phyloP scores from a whole-genome alignment of 2,113 vertebrate species.

The Cololabis saira region DNA sequence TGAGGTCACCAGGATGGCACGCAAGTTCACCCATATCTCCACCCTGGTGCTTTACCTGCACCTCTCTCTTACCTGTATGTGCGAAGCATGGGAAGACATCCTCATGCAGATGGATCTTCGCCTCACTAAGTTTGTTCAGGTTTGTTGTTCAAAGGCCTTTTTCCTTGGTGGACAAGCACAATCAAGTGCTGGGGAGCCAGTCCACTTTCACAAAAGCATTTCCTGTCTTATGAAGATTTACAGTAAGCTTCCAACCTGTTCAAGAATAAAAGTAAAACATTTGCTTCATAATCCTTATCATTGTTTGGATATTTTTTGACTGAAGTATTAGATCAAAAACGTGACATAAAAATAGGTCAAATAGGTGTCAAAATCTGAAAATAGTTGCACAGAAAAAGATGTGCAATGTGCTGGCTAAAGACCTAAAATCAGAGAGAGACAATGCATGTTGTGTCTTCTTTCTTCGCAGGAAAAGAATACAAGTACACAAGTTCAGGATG shows the following conservation, averaged over 20 bases:
- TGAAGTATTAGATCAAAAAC: no score
- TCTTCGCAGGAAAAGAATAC: slow-evolving; percentile 90
- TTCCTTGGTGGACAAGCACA: not conserved
- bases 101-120: slow-evolving; percentile 97
- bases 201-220: no score
- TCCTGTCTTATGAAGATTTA: no score
- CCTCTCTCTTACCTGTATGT: slow-evolving; percentile 95
- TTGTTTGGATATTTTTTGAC: no score
- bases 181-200: not conserved
- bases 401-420: no score
- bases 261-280: no score
- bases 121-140: slow-evolving; percentile 99
- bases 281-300: no score
- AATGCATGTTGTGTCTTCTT: not conserved
- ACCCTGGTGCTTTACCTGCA: slow-evolving; percentile 96
- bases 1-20: slow-evolving; percentile 96
- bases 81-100: slow-evolving; percentile 98
- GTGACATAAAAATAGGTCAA: no score
- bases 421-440: not conserved
- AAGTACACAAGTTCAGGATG: slow-evolving; percentile 95
- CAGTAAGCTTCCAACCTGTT: no score
- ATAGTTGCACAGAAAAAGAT: no score
- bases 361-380: no score
- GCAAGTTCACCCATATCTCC: slow-evolving; percentile 98
- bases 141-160: slow-evolving; percentile 45